Evolutionary conservation across 2,113 vertebrate species (phyloP), one percentile per base, ranked within the genome.

Genomic region (Notothenia rossii): DNA sequence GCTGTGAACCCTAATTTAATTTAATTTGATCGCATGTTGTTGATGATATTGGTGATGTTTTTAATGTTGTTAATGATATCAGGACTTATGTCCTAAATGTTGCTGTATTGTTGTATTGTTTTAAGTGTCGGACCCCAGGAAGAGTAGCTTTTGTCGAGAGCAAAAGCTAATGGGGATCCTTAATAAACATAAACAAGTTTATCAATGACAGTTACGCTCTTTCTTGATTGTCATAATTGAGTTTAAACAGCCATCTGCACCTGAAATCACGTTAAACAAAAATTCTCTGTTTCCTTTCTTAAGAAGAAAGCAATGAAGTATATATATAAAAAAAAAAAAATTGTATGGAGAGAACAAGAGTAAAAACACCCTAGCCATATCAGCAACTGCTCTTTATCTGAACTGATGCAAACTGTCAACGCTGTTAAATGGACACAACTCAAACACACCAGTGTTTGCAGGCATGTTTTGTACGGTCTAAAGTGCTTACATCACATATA

Each of bases 261-360:
- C 12, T 55, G 8, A 7, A 65, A 17, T 22, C 40, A 10, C 49
- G 46, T 55, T 51, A 13, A 50, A 4, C 29, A 0, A 29, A 29
- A 72, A 45, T 49, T 25, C 12, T 77, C 58, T 56, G 49, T 74
- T 61, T 71, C n/a, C 56, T 12, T 66, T 65, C 18, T 79, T 58
- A 2, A 1, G 0, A 18, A 22, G 36, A 22, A 76, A 76, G 18
- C 18, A 14, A 48, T 11, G 54, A 7, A 12, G 54, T 8, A 11
- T 49, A 50, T 61, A 3, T 22, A 22, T 22, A 7, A 4, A 10
- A 2, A 25, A 25, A 25, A 17, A 17, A 36, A 3, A 73, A 55
- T 20, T 20, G 49, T 50, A 4, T 40, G 4, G 29, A 29, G 29
- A 29, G 29, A 49, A 49, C 15, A 50, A 36, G 29, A 29, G 29